These are phyloP conservation scores for Tapirus indicus DNA, from an alignment of 2,797 vertebrate genomes.

Conservation along the genomic window DNA sequence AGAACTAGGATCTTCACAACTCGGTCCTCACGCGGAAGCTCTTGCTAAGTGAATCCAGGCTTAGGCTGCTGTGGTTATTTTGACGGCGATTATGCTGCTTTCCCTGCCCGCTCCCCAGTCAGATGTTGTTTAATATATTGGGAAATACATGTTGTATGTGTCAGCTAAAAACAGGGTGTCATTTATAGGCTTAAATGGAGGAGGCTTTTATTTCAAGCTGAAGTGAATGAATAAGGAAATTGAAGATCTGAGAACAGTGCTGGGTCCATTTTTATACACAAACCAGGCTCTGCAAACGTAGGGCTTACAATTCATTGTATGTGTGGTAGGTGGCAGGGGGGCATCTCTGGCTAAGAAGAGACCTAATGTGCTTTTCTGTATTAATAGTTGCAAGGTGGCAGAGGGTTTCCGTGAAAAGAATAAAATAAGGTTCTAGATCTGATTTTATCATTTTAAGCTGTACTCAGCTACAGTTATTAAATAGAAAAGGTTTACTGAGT, in stretches of 20 bases:
- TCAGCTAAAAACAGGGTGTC: slow-evolving; percentile 58
- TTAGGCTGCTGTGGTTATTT: background rate
- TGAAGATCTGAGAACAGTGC: slow-evolving; percentile 42
- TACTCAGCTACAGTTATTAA: background rate
- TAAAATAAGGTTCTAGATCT: background rate
- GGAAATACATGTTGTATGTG: slow-evolving; percentile 63
- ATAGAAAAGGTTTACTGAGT: slow-evolving; percentile 21
- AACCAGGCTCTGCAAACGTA: background rate
- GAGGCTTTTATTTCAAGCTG: slow-evolving; percentile 56
- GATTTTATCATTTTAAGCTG: slow-evolving; percentile 31
- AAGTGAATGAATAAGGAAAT: slow-evolving; percentile 60
- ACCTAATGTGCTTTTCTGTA: background rate
- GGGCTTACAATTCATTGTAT: background rate
- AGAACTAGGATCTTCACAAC: slow-evolving; percentile 45
- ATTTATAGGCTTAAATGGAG: background rate
- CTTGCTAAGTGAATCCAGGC: background rate
- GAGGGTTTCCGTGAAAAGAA: slow-evolving; percentile 38
- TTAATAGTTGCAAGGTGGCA: background rate
- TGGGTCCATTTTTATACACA: background rate
- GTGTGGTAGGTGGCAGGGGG: background rate
- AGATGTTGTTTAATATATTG: slow-evolving; percentile 58
- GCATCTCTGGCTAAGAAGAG: background rate
- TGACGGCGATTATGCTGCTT: background rate
- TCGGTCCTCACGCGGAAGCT: background rate
- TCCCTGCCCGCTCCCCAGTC: background rate